Percentiles rank a stretch among this genome's conserved stretches.
Conservation (phyloP, 1,140 invertebrate species). For the Halyomorpha halys region DNA sequence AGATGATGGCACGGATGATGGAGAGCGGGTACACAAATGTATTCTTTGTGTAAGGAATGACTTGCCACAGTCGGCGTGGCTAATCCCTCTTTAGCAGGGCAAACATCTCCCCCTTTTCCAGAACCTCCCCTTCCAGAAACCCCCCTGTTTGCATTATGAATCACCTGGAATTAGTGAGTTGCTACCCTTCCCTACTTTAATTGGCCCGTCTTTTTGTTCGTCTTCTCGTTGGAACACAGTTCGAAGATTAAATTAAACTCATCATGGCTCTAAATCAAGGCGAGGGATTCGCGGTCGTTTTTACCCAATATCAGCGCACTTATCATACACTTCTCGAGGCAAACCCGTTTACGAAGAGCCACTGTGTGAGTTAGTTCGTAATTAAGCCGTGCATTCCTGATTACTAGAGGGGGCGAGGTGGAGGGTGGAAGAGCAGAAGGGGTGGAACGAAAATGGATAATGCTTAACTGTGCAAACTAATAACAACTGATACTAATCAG, state of each 20-base stretch:
- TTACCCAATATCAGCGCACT: no score
- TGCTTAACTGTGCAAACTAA: no score
- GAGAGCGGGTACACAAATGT: neutral
- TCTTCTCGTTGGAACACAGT: neutral
- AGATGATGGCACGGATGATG: slow-evolving; percentile 14
- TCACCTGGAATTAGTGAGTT: slow-evolving; percentile 20
- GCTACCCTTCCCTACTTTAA: neutral
- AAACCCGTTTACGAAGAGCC: no score
- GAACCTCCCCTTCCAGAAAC: slow-evolving; percentile 13
- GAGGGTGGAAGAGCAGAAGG: no score
- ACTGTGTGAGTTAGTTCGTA: no score
- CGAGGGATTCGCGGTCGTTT: no score
- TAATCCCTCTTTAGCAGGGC: slow-evolving; percentile 16
- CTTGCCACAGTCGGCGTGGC: slow-evolving; percentile 10
- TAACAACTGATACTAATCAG: no score
- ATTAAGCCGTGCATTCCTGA: no score
- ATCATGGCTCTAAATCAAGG: neutral
- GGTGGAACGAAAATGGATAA: no score
- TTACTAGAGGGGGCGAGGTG: no score
- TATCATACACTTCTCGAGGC: no score
- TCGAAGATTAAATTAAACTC: neutral
- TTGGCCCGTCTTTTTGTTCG: neutral
- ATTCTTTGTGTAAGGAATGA: slow-evolving; percentile 25
- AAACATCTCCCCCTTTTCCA: slow-evolving; percentile 24
- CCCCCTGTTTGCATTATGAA: slow-evolving; percentile 24